Evolutionary conservation across 2,113 vertebrate genomes (phyloP), one percentile per base, ranked within the genome.

Genomic region (Ophthalmolycus amberensis): DNA sequence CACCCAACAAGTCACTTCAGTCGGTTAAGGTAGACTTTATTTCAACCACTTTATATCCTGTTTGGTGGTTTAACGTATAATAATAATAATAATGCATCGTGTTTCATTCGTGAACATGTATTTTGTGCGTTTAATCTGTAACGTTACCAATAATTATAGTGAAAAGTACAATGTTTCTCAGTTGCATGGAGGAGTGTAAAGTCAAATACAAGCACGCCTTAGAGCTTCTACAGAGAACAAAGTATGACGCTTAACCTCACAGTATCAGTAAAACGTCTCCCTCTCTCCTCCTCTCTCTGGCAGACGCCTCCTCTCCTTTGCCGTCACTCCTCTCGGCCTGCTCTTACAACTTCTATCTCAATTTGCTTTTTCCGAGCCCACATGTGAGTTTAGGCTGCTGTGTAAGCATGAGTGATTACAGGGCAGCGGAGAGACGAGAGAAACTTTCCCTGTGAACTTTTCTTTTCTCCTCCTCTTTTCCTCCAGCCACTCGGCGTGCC

Each of bases 361-460:
- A 40, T 85, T 77, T 54, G 80, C 75, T 75, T 75, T 75, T 79
- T 58, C 68, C 80, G 20, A 74, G 62, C 77, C 64, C 74, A 29
- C 64, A 73, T 86, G 80, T 83, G 71, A 81, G 70, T 89, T 90
- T 83, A 44, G 40, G 83, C 64, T 74, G 76, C 82, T 69, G 84
- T 79, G 72, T 59, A 64, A 58, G 81, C 46, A 3, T 46, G 80
- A 71, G 89, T 88, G 87, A 94, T 92, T 90, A 80, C 87, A 91
- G 90, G 76, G 88, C 80, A 85, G 42, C 75, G 83, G 34, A 75
- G 74, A 76, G 59, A 68, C 71, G 52, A n/a, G 60, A 27, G 80
- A 89, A 81, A 54, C 29, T 71, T 69, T 29, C 38, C 73, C 71
- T 79, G 67, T 83, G 70, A 83, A 73, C 60, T 88, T 91, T 85